Evolutionary conservation across 2,113 vertebrate species (phyloP).

Genomic region (Chaetops frenatus): DNA sequence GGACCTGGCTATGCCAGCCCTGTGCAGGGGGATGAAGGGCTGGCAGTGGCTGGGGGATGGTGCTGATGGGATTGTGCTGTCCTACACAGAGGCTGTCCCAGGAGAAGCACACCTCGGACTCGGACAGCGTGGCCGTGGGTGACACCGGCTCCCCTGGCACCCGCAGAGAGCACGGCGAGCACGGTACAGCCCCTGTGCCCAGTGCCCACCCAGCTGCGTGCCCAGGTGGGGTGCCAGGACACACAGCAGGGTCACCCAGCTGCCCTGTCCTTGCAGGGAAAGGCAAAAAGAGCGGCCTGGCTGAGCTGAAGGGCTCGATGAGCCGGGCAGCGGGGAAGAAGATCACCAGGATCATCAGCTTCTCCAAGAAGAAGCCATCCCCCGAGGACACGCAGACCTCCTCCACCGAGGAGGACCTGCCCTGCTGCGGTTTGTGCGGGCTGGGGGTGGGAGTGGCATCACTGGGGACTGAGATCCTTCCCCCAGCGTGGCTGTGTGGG

Average conservation of each 20-base stretch:
- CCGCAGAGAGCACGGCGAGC: constrained; percentile 75
- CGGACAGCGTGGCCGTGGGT: constrained; percentile 77
- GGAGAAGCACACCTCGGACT: constrained; percentile 90
- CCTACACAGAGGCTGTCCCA: constrained; percentile 81
- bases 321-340: constrained; percentile 91
- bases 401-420: constrained; percentile 81
- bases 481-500: neutral
- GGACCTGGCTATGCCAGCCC: neutral
- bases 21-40: neutral
- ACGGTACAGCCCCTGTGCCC: constrained; percentile 66
- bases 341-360: constrained; percentile 95
- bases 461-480: neutral
- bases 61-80: neutral
- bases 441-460: neutral
- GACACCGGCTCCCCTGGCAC: constrained; percentile 66
- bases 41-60: neutral
- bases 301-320: constrained; percentile 91
- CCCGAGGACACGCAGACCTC: constrained; percentile 75
- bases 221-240: neutral
- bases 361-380: constrained; percentile 90
- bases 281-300: constrained; percentile 85
- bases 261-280: constrained; percentile 68
- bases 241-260: rapidly evolving
- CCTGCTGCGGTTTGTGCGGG: constrained; percentile 81
- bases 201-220: neutral